Conservation (phyloP, 2,888 invertebrate species). For the Pyrgus malvae region DNA sequence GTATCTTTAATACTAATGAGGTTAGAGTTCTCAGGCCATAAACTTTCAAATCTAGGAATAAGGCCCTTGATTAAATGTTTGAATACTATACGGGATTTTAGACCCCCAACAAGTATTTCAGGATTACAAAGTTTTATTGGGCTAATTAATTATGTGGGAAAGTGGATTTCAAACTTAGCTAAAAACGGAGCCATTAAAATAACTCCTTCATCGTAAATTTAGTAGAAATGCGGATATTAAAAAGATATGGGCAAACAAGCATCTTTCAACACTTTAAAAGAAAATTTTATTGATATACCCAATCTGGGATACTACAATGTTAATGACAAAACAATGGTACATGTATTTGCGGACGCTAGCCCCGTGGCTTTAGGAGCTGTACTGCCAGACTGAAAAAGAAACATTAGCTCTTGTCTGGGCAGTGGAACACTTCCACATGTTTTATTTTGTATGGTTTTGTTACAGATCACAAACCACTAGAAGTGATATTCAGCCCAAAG, state of each 20-base stretch:
- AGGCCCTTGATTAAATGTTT: slow-evolving; percentile 42
- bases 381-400: slow-evolving; percentile 43
- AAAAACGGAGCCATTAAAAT: slow-evolving; percentile 29
- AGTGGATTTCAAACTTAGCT: slow-evolving; percentile 36
- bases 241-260: not conserved
- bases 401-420: slow-evolving; percentile 40
- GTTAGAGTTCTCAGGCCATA: slow-evolving; percentile 25
- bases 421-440: slow-evolving; percentile 36
- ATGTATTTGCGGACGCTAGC: slow-evolving; percentile 36
- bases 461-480: slow-evolving; percentile 21
- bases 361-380: slow-evolving; percentile 37
- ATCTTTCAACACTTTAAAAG: not conserved
- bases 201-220: not conserved
- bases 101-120: slow-evolving; percentile 23
- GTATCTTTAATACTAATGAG: slow-evolving; percentile 19
- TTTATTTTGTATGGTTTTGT: slow-evolving; percentile 39
- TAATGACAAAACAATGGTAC: slow-evolving; percentile 31
- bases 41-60: slow-evolving; percentile 38
- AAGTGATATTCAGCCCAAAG: slow-evolving; percentile 13
- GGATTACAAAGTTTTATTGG: slow-evolving; percentile 37
- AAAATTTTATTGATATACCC: not conserved
- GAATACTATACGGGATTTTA: slow-evolving; percentile 35
- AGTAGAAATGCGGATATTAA: slow-evolving; percentile 29
- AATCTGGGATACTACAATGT: slow-evolving; percentile 34
- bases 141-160: slow-evolving; percentile 29